Base-by-base conservation (phyloP, 1,140 invertebrate genomes). In the Magallana ariakensis region DNA sequence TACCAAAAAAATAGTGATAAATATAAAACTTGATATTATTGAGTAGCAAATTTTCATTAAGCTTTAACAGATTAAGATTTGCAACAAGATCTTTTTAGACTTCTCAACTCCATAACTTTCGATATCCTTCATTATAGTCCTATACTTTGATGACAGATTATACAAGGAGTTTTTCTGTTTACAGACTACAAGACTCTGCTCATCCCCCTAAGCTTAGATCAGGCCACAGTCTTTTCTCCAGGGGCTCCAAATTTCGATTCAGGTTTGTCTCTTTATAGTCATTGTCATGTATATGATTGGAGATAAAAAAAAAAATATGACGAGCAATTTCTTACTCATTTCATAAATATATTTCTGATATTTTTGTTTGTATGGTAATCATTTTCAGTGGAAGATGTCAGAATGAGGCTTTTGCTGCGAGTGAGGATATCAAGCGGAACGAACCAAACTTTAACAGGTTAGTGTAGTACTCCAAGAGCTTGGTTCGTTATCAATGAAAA, bases 151-250 rank as follows among this genome's bases (percentile, higher is more conserved):
- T 46, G 33, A 46, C 33, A 46, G n/a, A 46, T 46, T 46, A 46
- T 46, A 46, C 33, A 46, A 46, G 3, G 15, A 19, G 19, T 62
- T 16, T 62, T 88, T 84, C 85, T 81, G 87, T 85, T 55, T 90
- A 57, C 94, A 98, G 98, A 83, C 96, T 98, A 92, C 96, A 97
- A 58, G 97, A 97, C 90, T 98, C 97, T 87, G 96, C 97, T 80
- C 97, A 98, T 94, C 97, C 97, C 62, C 97, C 97, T 46, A 96
- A 96, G 87, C 97, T 98, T 10, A 97, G 98, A 88, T 97, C 97
- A 26, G 98, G 98, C 46, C 98, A 98, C n/a, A 97, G 97, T 13
- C 96, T 99, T 90, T 99, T 99, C 95, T 98, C 97, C 0, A 97
- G 97, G 96, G 98, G 98, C 60, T 98, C 98, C 62, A 98, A 98